A percentile compares a stretch with the other conserved stretches of the same genome.
Conservation (phyloP, 2,888 invertebrate species). For the Dasysyrphus tricinctus region DNA sequence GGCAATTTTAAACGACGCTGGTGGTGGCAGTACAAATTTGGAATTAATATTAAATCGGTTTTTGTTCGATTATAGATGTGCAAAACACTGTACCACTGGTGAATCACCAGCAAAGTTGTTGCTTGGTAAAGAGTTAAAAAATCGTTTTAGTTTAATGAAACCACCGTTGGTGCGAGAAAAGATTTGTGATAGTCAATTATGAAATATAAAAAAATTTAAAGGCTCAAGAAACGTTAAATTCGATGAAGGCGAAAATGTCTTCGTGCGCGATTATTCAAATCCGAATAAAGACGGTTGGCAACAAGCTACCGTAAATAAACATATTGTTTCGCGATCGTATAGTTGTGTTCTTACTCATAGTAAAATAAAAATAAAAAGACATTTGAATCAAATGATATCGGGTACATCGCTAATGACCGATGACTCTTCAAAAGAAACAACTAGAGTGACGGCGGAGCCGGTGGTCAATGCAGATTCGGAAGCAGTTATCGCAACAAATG, state of each 20-base stretch:
- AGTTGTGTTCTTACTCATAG: constrained; percentile 33
- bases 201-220: constrained; percentile 19
- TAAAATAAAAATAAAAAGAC: constrained; percentile 49
- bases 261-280: constrained; percentile 50
- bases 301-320: constrained; percentile 40
- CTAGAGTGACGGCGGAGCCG: neutral
- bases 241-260: constrained; percentile 52
- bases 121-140: constrained; percentile 24
- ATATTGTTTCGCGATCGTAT: constrained; percentile 50
- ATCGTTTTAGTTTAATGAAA: constrained; percentile 22
- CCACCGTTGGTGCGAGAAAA: constrained; percentile 6
- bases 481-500: too few relatives aligned
- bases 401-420: neutral
- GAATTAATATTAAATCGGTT: too few relatives aligned
- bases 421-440: neutral
- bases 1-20: too few relatives aligned
- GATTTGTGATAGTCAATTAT: constrained; percentile 15
- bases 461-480: too few relatives aligned
- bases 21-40: too few relatives aligned
- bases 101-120: constrained; percentile 33
- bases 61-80: too few relatives aligned
- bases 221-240: constrained; percentile 38
- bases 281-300: constrained; percentile 29
- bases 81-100: too few relatives aligned
- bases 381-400: constrained; percentile 51